Evolutionary conservation across 2,888 invertebrate genomes (phyloP).

Genomic region (Pilophorus perplexus): DNA sequence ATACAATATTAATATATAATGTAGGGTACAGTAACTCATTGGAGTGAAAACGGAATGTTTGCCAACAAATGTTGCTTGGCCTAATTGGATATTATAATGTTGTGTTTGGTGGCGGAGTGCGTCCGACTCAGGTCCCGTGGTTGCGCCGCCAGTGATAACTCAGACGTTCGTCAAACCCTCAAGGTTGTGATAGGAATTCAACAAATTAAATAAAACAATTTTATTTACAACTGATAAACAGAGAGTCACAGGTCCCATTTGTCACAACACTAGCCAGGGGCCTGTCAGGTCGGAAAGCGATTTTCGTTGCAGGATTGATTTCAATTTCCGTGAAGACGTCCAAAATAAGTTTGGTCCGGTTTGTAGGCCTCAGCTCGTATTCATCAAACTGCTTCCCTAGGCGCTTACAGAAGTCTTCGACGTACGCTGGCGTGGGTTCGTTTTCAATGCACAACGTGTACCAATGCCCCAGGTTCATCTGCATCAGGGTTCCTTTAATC

Average conservation of each 20-base stretch:
- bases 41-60: too few relatives aligned
- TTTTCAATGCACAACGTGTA: slow-evolving; percentile 6
- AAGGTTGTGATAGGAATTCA: too few relatives aligned
- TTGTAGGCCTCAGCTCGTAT: too few relatives aligned
- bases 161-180: too few relatives aligned
- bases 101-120: too few relatives aligned
- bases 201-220: neutral
- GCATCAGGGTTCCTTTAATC: slow-evolving; percentile 4
- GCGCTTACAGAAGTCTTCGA: neutral
- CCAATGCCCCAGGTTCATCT: slow-evolving; percentile 25
- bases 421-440: slow-evolving; percentile 6
- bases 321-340: slow-evolving; percentile 8
- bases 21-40: too few relatives aligned
- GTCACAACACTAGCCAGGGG: neutral
- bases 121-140: too few relatives aligned
- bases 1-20: too few relatives aligned
- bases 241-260: slow-evolving; percentile 24
- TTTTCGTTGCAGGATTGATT: slow-evolving; percentile 2
- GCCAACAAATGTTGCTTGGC: too few relatives aligned
- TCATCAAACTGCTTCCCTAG: neutral
- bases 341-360: too few relatives aligned
- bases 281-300: slow-evolving; percentile 8
- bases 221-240: slow-evolving; percentile 26
- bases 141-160: too few relatives aligned
- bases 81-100: too few relatives aligned